phyloP scores from a whole-genome alignment of 2,888 invertebrate genomes.

The Trilocha varians region DNA sequence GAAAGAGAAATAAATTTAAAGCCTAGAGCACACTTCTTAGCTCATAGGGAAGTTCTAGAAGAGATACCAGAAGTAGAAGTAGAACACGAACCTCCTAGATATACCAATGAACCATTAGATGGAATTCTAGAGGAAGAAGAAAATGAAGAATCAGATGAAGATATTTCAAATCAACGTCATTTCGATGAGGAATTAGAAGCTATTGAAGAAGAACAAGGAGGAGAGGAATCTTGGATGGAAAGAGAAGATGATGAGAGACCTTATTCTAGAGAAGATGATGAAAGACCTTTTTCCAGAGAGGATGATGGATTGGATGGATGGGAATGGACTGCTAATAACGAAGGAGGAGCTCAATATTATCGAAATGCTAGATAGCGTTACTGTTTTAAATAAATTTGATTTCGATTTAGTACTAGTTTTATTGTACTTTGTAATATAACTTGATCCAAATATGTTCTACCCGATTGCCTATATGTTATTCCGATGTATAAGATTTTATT shows the following conservation, averaged over 20 bases:
- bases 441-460: too few relatives aligned
- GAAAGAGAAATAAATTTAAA: conserved; percentile 32
- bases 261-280: conserved; percentile 39
- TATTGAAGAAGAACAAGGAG: conserved; percentile 56
- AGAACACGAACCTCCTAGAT: conserved; percentile 56
- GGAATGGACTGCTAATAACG: conserved; percentile 52
- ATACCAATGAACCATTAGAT: conserved; percentile 43
- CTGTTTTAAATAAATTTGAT: conserved; percentile 28
- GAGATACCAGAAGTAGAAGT: conserved; percentile 62
- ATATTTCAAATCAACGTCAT: conserved; percentile 22
- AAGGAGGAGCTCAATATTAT: conserved; percentile 52
- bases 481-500: too few relatives aligned
- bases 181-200: conserved; percentile 49
- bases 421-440: too few relatives aligned
- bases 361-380: conserved; percentile 50
- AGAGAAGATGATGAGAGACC: conserved; percentile 37
- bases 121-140: conserved; percentile 65
- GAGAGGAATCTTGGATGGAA: conserved; percentile 46
- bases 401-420: conserved; percentile 8
- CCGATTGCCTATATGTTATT: too few relatives aligned
- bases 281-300: conserved; percentile 37
- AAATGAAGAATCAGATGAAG: conserved; percentile 35
- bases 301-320: conserved; percentile 63
- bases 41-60: conserved; percentile 59
- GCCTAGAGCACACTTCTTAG: conserved; percentile 34